Conservation (phyloP, 2,888 invertebrate genomes). For the Matsumyia berberina region DNA sequence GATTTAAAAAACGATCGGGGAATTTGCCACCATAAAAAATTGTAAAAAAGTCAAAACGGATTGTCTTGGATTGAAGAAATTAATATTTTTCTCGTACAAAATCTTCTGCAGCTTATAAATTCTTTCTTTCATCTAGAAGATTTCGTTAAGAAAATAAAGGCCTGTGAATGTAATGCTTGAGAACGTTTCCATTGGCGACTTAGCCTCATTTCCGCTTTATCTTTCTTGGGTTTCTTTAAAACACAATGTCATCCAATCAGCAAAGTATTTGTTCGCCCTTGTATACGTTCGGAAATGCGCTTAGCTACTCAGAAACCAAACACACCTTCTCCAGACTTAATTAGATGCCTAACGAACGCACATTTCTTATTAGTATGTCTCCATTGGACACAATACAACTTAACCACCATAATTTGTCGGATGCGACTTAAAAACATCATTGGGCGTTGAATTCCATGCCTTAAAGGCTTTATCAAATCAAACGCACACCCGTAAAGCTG, state of each 20-base stretch:
- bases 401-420: conserved; percentile 3
- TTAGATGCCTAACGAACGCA: not conserved
- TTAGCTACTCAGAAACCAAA: not conserved
- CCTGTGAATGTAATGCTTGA: no score
- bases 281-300: not conserved
- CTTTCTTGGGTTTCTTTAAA: not conserved
- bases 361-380: not conserved
- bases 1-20: no score
- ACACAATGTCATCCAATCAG: not conserved
- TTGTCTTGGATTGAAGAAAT: no score
- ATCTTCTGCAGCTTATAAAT: no score
- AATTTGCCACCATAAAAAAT: no score
- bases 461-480: conserved; percentile 31
- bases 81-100: no score
- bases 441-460: not conserved
- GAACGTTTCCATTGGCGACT: no score
- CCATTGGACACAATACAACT: not conserved
- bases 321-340: not conserved
- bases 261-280: not conserved
- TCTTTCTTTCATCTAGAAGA: no score
- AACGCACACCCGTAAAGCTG: conserved; percentile 16
- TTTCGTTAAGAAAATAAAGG: no score
- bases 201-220: not conserved
- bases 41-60: no score
- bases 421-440: not conserved